Percentiles rank a stretch among this genome's conserved stretches.
These are phyloP conservation scores for Argya squamiceps DNA, from an alignment of 2,797 vertebrate genomes.

Conservation along the genomic window DNA sequence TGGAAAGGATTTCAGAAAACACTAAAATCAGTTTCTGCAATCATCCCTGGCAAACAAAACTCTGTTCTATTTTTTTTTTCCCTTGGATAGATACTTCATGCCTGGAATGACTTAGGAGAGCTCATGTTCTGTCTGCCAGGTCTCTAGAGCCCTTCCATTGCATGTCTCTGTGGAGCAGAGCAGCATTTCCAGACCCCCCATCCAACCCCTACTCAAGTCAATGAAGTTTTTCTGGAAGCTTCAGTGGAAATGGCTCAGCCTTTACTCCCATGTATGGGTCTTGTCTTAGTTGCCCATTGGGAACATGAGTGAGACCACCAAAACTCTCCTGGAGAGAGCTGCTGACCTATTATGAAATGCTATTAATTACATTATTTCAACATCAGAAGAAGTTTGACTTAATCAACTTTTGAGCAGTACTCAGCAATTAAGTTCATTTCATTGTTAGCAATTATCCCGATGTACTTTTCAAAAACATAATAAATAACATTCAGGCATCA, in stretches of 20 bases:
- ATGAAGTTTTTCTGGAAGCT: background rate
- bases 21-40: background rate
- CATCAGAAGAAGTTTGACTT: background rate
- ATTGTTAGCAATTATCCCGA: background rate
- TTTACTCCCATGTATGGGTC: background rate
- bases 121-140: background rate
- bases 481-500: slow-evolving; percentile 66
- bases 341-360: background rate
- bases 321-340: background rate
- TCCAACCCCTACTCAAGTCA: background rate
- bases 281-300: background rate
- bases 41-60: background rate
- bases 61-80: background rate
- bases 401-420: background rate
- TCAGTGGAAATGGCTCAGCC: background rate
- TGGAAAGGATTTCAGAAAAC: background rate
- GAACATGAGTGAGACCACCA: background rate
- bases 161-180: background rate
- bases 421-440: background rate
- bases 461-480: slow-evolving; percentile 20
- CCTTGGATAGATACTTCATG: background rate
- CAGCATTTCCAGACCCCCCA: background rate
- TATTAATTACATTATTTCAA: background rate
- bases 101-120: background rate
- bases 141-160: background rate